Conservation (phyloP, 2,797 vertebrate genomes). For the Hypotaenidia philippensis region DNA sequence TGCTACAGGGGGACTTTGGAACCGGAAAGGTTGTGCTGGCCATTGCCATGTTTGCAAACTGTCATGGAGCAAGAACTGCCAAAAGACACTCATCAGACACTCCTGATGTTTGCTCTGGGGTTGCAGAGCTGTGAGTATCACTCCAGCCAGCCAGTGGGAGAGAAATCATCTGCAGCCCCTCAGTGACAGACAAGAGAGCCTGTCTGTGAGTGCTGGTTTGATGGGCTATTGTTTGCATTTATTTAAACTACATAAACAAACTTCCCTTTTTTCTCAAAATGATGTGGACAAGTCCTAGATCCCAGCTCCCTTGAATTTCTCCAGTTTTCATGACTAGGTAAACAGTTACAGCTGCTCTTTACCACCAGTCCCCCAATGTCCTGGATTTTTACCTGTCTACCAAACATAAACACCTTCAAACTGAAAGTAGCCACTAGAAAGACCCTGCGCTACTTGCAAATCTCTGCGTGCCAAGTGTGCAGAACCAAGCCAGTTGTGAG, state of each 20-base stretch:
- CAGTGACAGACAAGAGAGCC: not conserved
- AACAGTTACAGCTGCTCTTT: not conserved
- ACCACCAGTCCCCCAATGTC: not conserved
- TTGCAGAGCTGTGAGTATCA: not conserved
- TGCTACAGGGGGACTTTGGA: conserved; percentile 40
- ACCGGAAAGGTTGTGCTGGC: not conserved
- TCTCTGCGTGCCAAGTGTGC: not conserved
- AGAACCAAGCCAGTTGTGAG: not conserved
- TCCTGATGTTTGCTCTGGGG: conserved; percentile 1
- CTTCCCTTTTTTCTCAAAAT: not conserved
- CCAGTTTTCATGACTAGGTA: not conserved
- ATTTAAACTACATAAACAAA: not conserved
- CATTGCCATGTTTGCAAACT: not conserved
- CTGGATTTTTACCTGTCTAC: not conserved
- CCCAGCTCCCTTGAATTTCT: not conserved
- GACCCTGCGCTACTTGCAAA: not conserved
- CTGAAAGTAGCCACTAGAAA: not conserved
- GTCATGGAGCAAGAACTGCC: not conserved
- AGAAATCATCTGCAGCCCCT: conserved; percentile 11
- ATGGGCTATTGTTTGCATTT: not conserved
- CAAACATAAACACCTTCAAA: not conserved
- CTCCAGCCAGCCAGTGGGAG: accelerated
- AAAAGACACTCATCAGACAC: not conserved
- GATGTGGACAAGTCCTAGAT: not conserved
- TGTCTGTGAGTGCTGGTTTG: not conserved